phyloP scores from a whole-genome alignment of 2,888 invertebrate genomes.

The Trisateles emortualis region DNA sequence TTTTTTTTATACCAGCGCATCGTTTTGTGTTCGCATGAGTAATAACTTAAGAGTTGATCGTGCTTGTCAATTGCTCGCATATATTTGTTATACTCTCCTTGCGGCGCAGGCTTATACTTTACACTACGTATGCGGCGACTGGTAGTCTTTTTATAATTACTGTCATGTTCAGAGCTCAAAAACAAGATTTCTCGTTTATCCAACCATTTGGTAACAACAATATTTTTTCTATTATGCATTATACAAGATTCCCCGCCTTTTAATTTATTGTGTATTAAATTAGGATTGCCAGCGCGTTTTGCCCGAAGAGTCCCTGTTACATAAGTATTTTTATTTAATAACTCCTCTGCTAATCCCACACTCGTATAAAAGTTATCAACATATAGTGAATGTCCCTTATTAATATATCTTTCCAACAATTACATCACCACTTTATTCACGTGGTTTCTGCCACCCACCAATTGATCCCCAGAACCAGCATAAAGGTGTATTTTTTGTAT shows the following conservation, averaged over 20 bases:
- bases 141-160: constrained; percentile 15
- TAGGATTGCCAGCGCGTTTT: constrained; percentile 18
- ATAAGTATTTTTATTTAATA: constrained; percentile 39
- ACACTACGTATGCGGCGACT: constrained; percentile 20
- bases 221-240: constrained; percentile 21
- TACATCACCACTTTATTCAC: constrained; percentile 40
- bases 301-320: constrained; percentile 31
- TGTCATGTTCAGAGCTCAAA: constrained; percentile 24
- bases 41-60: constrained; percentile 17
- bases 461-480: constrained; percentile 38
- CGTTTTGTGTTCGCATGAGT: constrained; percentile 16
- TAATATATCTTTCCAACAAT: constrained; percentile 35
- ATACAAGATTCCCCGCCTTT: constrained; percentile 32
- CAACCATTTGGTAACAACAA: constrained; percentile 35
- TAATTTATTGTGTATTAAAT: constrained; percentile 18
- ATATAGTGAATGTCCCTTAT: constrained; percentile 36
- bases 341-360: constrained; percentile 29
- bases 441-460: constrained; percentile 49
- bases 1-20: constrained; percentile 17
- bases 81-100: background rate
- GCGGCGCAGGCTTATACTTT: background rate
- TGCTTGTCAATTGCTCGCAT: constrained; percentile 14
- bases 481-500: constrained; percentile 51
- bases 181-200: constrained; percentile 49
- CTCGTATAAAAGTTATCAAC: constrained; percentile 35